Percentiles rank a stretch among this genome's conserved stretches.
phyloP scores from a whole-genome alignment of 2,888 invertebrate species.

The Drosophila demipolita region DNA sequence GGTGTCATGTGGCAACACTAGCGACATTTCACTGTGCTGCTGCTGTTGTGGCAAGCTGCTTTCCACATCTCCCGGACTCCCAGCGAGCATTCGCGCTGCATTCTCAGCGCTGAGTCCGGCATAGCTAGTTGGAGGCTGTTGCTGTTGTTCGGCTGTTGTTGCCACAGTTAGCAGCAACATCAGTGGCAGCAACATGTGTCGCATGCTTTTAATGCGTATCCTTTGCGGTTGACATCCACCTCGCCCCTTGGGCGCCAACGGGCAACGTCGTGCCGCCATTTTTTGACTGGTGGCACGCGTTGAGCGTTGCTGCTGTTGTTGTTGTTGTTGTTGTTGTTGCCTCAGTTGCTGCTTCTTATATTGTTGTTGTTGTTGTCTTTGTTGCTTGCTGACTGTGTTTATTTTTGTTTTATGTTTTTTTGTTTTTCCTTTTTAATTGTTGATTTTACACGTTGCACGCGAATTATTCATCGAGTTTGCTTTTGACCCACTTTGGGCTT shows the following conservation, averaged over 20 bases:
- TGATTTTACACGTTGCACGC: slow-evolving; percentile 50
- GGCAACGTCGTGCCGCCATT: slow-evolving; percentile 82
- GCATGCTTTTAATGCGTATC: slow-evolving; percentile 31
- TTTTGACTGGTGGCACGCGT: slow-evolving; percentile 72
- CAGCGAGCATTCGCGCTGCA: slow-evolving; percentile 81
- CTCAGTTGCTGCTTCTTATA: not conserved
- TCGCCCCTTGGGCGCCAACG: slow-evolving; percentile 53
- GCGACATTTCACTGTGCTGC: slow-evolving; percentile 82
- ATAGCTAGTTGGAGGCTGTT: slow-evolving; percentile 40
- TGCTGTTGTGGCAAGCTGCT: slow-evolving; percentile 16
- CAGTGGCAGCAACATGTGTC: slow-evolving; percentile 34
- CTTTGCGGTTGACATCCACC: slow-evolving; percentile 32
- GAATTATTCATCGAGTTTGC: slow-evolving; percentile 53
- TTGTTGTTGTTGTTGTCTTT: not conserved
- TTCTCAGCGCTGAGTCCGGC: slow-evolving; percentile 77
- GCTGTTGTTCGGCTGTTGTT: slow-evolving; percentile 18
- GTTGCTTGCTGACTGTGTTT: not conserved
- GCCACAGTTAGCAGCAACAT: slow-evolving; percentile 9
- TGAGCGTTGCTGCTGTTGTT: slow-evolving; percentile 28
- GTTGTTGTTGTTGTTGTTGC: not conserved
- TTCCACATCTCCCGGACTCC: slow-evolving; percentile 65
- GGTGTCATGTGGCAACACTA: slow-evolving; percentile 94
- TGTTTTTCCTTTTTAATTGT: slow-evolving; percentile 6
- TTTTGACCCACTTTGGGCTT: slow-evolving; percentile 7
- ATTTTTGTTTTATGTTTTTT: slow-evolving; percentile 22